Evolutionary conservation across 2,888 invertebrate species (phyloP).

Genomic region (Archips xylosteana): DNA sequence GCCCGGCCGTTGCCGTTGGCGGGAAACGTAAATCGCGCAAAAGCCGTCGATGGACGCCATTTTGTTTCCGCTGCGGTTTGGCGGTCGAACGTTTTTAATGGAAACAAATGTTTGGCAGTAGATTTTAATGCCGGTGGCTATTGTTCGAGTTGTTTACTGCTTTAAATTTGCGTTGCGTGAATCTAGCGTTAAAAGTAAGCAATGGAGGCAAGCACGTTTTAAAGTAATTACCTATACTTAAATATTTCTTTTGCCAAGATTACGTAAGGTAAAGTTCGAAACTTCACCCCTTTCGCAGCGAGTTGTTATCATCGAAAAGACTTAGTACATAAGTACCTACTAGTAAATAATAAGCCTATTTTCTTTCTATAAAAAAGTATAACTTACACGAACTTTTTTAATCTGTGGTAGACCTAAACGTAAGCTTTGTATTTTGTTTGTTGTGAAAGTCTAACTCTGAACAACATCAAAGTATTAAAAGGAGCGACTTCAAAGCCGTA

Average conservation of each 20-base stretch:
- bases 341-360: too few relatives aligned
- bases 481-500: conserved; percentile 9
- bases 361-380: too few relatives aligned
- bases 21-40: conserved; percentile 63
- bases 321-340: too few relatives aligned
- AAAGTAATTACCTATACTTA: too few relatives aligned
- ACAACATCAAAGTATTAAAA: not conserved
- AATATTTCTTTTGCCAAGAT: too few relatives aligned
- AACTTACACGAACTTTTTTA: conserved; percentile 14
- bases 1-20: conserved; percentile 58
- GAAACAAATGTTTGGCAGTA: conserved; percentile 28
- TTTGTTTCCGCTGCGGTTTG: conserved; percentile 59
- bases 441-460: conserved; percentile 3
- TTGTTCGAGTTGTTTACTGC: conserved; percentile 4
- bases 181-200: not conserved
- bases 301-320: too few relatives aligned
- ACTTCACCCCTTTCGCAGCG: too few relatives aligned
- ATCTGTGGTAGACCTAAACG: not conserved
- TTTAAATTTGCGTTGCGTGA: not conserved
- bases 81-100: conserved; percentile 46
- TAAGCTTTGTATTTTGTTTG: conserved; percentile 28
- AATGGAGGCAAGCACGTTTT: not conserved
- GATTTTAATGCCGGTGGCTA: conserved; percentile 25
- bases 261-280: too few relatives aligned
- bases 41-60: conserved; percentile 48